Evolutionary conservation across 2,888 invertebrate species (phyloP).

Genomic region (Agonopterix subpropinquella): DNA sequence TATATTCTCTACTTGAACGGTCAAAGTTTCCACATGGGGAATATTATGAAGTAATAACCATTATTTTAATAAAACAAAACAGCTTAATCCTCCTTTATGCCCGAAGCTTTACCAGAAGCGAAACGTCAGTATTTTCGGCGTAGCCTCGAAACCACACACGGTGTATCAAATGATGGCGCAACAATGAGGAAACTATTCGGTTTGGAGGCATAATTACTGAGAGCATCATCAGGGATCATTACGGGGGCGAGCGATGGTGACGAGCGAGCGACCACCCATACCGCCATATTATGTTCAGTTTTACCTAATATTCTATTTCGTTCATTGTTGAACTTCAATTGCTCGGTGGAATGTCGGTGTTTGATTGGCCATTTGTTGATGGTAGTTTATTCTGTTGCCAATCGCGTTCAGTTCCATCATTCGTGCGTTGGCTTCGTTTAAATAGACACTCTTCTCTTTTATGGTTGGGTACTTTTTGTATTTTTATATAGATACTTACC

Average conservation of each 20-base stretch:
- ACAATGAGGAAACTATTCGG: conserved; percentile 53
- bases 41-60: too few species aligned
- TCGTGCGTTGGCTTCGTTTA: too few species aligned
- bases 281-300: neutral
- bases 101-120: neutral
- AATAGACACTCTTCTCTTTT: too few species aligned
- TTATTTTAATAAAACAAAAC: too few species aligned
- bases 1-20: too few species aligned
- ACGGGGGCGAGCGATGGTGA: conserved; percentile 21
- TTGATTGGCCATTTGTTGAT: neutral
- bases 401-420: too few species aligned
- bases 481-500: too few species aligned
- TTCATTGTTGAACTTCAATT: neutral
- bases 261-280: conserved; percentile 1
- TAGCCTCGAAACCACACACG: conserved; percentile 30
- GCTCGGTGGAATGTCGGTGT: neutral
- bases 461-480: too few species aligned
- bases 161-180: conserved; percentile 32
- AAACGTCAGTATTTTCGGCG: conserved; percentile 4
- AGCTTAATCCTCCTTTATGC: neutral
- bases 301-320: conserved; percentile 2
- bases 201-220: conserved; percentile 55
- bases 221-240: conserved; percentile 54
- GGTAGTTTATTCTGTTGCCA: too few species aligned
- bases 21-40: neutral